Evolutionary conservation across 2,888 invertebrate species (phyloP).

Genomic region (Prostheceraeus crozeri): DNA sequence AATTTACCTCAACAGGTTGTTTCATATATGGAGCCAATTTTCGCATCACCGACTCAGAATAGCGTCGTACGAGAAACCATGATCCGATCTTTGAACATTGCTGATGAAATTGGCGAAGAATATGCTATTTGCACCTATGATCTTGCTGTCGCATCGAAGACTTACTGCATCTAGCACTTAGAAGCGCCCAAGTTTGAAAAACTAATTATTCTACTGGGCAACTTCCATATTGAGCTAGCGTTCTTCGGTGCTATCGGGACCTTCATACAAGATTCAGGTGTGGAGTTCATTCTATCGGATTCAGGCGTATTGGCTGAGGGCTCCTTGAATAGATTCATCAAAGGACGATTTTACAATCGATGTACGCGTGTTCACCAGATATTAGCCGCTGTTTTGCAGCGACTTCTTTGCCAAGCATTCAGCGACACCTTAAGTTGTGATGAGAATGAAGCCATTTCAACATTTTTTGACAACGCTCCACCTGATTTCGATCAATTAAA

Average conservation of each 20-base stretch:
- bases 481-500: no score
- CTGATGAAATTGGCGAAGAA: slow-evolving; percentile 36
- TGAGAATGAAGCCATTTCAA: no score
- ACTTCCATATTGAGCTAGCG: slow-evolving; percentile 38
- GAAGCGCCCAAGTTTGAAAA: slow-evolving; percentile 37
- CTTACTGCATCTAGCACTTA: slow-evolving; percentile 36
- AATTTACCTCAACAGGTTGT: slow-evolving; percentile 32
- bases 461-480: no score
- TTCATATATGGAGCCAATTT: slow-evolving; percentile 39
- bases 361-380: slow-evolving; percentile 36
- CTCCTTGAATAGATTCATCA: slow-evolving; percentile 35
- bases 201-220: slow-evolving; percentile 36
- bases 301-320: slow-evolving; percentile 37
- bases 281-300: slow-evolving; percentile 36
- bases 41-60: slow-evolving; percentile 35
- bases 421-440: no score
- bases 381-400: slow-evolving; percentile 35
- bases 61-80: slow-evolving; percentile 39
- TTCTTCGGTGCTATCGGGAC: slow-evolving; percentile 39
- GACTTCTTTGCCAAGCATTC: no score
- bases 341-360: slow-evolving; percentile 37
- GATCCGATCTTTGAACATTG: slow-evolving; percentile 33
- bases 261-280: slow-evolving; percentile 28
- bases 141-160: slow-evolving; percentile 37
- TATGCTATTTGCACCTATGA: slow-evolving; percentile 39